A percentile compares a stretch with the other conserved stretches of the same genome.
phyloP scores from a whole-genome alignment of 2,113 vertebrate genomes.

The human (Homo sapiens) region DNA sequence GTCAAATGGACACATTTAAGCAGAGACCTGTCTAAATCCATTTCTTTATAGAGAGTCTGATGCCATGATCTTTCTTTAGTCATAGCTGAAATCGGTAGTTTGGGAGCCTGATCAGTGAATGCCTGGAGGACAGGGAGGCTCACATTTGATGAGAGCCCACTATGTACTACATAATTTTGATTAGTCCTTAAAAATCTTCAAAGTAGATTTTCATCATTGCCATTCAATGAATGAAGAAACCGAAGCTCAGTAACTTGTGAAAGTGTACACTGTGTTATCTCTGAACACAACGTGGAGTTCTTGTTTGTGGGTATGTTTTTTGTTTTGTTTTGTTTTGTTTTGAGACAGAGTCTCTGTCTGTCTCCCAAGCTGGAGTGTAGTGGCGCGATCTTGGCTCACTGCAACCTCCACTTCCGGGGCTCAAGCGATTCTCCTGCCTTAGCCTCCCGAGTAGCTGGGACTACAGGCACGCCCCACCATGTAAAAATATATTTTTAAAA shows the following conservation, averaged over 20 bases:
- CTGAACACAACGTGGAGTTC: background rate
- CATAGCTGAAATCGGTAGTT: background rate
- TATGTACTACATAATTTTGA: background rate
- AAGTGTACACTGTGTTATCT: background rate
- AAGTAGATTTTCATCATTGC: conserved; percentile 6
- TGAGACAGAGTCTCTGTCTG: too few relatives aligned
- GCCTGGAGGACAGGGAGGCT: background rate
- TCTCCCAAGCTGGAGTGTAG: too few relatives aligned
- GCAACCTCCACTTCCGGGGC: too few relatives aligned
- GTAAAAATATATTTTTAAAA: too few relatives aligned
- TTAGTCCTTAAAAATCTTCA: background rate
- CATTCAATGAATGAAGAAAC: background rate
- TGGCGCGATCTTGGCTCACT: too few relatives aligned
- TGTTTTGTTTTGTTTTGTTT: too few relatives aligned
- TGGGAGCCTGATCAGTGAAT: background rate
- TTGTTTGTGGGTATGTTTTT: background rate
- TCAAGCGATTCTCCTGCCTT: too few relatives aligned
- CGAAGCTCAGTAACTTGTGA: background rate
- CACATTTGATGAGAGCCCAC: background rate
- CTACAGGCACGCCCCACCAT: too few relatives aligned
- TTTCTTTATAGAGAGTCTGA: conserved; percentile 7
- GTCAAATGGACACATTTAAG: background rate
- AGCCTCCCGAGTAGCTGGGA: too few relatives aligned
- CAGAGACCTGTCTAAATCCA: background rate
- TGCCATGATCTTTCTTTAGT: background rate